A percentile compares a stretch with the other conserved stretches of the same genome.
Evolutionary conservation across 2,888 invertebrate genomes (phyloP).

Genomic region (Acanthoscelides obtectus): DNA sequence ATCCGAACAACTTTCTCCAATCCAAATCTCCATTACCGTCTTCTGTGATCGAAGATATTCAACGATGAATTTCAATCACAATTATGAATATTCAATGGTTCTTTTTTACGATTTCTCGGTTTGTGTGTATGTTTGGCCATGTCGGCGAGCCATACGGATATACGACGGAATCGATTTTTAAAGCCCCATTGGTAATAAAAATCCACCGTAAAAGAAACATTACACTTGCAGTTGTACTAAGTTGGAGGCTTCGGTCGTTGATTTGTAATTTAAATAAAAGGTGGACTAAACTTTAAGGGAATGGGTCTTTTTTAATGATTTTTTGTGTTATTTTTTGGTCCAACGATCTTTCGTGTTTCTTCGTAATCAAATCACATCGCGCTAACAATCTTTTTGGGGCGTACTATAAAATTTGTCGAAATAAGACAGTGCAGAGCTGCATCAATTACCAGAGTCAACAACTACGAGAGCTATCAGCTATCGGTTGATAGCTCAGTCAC

Average conservation of each 20-base stretch:
- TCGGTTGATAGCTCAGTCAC: no score
- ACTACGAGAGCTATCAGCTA: no score
- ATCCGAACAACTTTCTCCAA: background rate
- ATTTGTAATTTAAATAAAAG: background rate
- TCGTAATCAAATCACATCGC: no score
- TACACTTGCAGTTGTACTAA: background rate
- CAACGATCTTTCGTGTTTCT: no score
- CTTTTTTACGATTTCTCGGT: background rate
- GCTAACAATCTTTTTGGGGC: no score
- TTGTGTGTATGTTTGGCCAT: background rate
- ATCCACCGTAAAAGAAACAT: background rate
- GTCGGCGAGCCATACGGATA: background rate
- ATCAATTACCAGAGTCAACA: no score
- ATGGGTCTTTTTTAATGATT: no score
- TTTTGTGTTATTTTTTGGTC: no score
- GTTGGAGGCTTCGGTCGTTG: background rate
- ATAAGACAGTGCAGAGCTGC: no score
- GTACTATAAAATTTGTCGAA: no score
- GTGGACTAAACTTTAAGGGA: no score
- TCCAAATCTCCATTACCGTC: background rate
- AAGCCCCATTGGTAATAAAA: background rate
- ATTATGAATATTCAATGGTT: background rate
- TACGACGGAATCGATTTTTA: background rate
- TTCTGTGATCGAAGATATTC: background rate
- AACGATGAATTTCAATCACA: background rate